Evolutionary conservation across 2,888 invertebrate genomes (phyloP).

Genomic region (Lobophora halterata): DNA sequence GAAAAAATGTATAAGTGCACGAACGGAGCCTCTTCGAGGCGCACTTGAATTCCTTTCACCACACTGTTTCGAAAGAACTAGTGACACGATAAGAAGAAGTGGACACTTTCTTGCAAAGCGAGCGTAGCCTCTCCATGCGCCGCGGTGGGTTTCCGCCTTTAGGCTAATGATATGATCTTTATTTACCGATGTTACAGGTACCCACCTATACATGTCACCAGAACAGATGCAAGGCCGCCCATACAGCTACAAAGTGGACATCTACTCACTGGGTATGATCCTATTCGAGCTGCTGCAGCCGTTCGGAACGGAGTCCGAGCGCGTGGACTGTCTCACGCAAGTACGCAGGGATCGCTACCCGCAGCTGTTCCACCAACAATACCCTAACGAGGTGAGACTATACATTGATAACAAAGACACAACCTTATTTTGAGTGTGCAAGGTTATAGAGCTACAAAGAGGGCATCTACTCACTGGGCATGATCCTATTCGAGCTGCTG

Average conservation of each 20-base stretch:
- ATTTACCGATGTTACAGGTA: constrained; percentile 79
- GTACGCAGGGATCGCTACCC: constrained; percentile 87
- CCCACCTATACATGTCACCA: constrained; percentile 98
- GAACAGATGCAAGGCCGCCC: constrained; percentile 90
- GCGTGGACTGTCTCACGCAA: constrained; percentile 84
- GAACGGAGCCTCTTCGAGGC: too few relatives aligned
- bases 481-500: constrained; percentile 96
- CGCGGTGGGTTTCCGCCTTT: too few relatives aligned
- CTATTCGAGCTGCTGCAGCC: constrained; percentile 95
- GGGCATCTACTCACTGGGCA: constrained; percentile 96
- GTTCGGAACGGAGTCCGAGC: constrained; percentile 95
- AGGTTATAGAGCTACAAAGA: constrained; percentile 95
- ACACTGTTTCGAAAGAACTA: too few relatives aligned
- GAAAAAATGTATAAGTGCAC: too few relatives aligned
- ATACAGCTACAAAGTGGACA: constrained; percentile 96
- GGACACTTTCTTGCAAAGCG: too few relatives aligned
- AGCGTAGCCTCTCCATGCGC: too few relatives aligned
- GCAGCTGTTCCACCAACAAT: constrained; percentile 81
- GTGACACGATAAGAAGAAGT: too few relatives aligned
- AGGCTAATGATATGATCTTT: too few relatives aligned
- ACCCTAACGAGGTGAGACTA: constrained; percentile 45
- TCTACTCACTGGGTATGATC: constrained; percentile 96
- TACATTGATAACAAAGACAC: too few relatives aligned
- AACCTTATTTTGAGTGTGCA: too few relatives aligned
- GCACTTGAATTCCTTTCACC: too few relatives aligned